Conservation (phyloP, 2,797 vertebrate species). For the Gorsachius magnificus region DNA sequence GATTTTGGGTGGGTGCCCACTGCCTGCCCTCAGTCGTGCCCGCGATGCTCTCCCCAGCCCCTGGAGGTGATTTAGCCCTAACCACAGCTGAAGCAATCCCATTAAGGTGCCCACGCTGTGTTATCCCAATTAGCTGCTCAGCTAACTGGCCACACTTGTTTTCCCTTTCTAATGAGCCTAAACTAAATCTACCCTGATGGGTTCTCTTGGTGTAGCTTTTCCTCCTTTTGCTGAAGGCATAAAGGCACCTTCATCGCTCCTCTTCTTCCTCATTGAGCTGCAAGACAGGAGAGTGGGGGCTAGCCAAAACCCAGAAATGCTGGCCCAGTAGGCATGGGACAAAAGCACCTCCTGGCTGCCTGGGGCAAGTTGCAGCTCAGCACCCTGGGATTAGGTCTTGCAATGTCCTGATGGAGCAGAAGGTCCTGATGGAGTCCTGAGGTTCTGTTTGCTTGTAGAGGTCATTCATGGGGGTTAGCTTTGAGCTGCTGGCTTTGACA, state of each 20-base stretch:
- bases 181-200: not conserved
- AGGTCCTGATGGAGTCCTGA: not conserved
- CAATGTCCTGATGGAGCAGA: accelerated
- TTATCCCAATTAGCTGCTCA: not conserved
- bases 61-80: not conserved
- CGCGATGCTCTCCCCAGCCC: not conserved
- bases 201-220: not conserved
- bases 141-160: not conserved
- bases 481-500: not conserved
- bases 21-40: not conserved
- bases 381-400: accelerated
- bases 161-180: not conserved
- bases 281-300: too few relatives aligned
- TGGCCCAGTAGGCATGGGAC: not conserved
- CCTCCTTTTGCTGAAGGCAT: not conserved
- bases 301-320: not conserved
- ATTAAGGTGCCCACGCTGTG: accelerated
- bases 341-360: not conserved
- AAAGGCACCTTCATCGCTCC: not conserved
- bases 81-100: not conserved
- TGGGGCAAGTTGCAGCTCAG: not conserved
- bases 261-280: not conserved
- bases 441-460: not conserved
- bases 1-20: not conserved
- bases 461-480: accelerated